A percentile compares a stretch with the other conserved stretches of the same genome.
phyloP scores from a whole-genome alignment of 2,888 invertebrate genomes.

The Pseudococcus longispinus region DNA sequence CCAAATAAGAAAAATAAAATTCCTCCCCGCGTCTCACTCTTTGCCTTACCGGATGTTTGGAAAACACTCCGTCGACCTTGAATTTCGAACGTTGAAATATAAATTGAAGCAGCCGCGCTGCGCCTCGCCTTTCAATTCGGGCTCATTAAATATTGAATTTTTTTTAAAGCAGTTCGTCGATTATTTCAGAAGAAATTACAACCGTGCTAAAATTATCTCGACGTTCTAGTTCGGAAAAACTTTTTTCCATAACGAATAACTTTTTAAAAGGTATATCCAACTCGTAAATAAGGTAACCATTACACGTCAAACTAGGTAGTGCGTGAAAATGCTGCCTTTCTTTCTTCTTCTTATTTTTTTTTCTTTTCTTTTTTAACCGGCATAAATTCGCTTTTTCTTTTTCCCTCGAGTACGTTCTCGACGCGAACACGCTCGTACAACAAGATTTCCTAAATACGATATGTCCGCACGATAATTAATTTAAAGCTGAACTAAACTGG shows the following conservation, averaged over 20 bases:
- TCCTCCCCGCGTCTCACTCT: neutral
- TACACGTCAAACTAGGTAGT: neutral
- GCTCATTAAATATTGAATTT: conserved; percentile 24
- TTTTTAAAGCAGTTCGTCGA: conserved; percentile 30
- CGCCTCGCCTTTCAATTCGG: neutral
- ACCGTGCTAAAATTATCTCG: conserved; percentile 18
- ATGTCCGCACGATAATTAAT: neutral
- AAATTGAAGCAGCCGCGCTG: neutral
- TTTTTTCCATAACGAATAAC: conserved; percentile 22
- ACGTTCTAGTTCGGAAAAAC: conserved; percentile 7
- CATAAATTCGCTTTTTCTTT: neutral
- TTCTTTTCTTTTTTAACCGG: neutral
- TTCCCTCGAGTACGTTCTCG: neutral
- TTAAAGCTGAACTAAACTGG: neutral
- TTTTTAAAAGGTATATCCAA: conserved; percentile 30
- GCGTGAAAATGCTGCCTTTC: neutral
- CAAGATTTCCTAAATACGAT: neutral
- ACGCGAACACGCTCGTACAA: neutral
- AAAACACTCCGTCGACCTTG: neutral
- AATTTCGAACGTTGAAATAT: neutral
- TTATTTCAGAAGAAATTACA: conserved; percentile 18
- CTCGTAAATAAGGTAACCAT: conserved; percentile 27
- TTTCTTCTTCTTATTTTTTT: neutral
- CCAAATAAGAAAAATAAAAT: neutral
- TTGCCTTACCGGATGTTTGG: neutral